Evolutionary conservation across 2,797 vertebrate species (phyloP), one percentile per base, ranked within the genome.

Genomic region (Phaenicophaeus curvirostris): DNA sequence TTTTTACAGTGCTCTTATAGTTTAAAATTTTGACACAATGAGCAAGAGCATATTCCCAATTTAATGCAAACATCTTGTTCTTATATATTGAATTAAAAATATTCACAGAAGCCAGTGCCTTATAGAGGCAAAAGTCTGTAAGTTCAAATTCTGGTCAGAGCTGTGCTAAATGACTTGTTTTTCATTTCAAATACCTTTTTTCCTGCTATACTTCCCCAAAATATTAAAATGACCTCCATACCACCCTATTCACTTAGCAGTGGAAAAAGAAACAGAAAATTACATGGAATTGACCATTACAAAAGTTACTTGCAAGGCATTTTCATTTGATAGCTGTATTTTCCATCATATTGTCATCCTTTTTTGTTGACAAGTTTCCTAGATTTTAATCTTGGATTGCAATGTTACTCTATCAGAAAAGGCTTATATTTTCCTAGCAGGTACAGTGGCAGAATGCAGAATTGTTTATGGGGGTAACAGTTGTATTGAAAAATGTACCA

Each of bases 311-410:
- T 95, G 66, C 61, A 92, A 96, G 71, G 63, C 27, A 85, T 97
- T 97, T 96, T 95, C 85, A 75, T 97, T 94, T 97, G 91, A 97
- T 96, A 95, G 89, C 63, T 94, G 65, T 86, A 91, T 83, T 97
- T 97, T 97, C 76, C 57, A 92, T 93, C 89, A 46, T 85, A 95
- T 95, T 95, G 88, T 93, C 81, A 90, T 97, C 96, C 42, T 89
- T 97, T 96, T 93, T 95, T 95, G 93, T 97, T 96, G 95, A 97
- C 92, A 97, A 68, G 62, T 97, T 96, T 95, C 93, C 48, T 74
- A 94, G 95, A 96, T 97, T 97, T 97, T 98, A 98, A 98, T 97
- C 96, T 96, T 88, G 83, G 90, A 91, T 95, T 96, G 92, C 82
- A 97, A 87, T 93, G 85, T 96, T 97, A 83, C 90, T 92, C 75